These are phyloP conservation scores for Halcyon leucocephala DNA, from an alignment of 2,797 vertebrate species.

Conservation along the genomic window DNA sequence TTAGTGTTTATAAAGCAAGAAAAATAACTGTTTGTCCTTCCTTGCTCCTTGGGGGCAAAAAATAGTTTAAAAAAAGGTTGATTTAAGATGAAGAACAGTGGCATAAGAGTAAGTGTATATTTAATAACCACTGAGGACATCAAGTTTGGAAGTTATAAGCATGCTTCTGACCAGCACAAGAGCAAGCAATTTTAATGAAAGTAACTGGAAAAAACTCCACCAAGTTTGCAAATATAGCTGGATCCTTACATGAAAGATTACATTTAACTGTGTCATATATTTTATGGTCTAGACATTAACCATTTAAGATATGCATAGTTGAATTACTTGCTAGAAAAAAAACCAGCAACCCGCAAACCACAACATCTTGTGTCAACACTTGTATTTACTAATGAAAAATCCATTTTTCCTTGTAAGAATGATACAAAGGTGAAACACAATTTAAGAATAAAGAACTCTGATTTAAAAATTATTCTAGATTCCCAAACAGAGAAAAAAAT, in stretches of 20 bases:
- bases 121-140: neutral
- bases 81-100: neutral
- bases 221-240: neutral
- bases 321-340: neutral
- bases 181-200: neutral
- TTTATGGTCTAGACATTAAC: neutral
- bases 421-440: neutral
- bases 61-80: neutral
- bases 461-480: neutral
- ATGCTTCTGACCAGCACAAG: neutral
- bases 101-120: accelerated
- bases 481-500: neutral
- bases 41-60: neutral
- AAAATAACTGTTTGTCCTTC: neutral
- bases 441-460: neutral
- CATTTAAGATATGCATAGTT: neutral
- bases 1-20: neutral
- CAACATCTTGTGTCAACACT: neutral
- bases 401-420: neutral
- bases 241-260: neutral
- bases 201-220: neutral
- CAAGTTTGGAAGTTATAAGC: neutral
- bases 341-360: neutral
- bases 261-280: neutral
- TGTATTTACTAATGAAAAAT: neutral